A percentile compares a stretch with the other conserved stretches of the same genome.
Conservation (phyloP, 1,140 invertebrate species). For the Hylaeus volcanicus region DNA sequence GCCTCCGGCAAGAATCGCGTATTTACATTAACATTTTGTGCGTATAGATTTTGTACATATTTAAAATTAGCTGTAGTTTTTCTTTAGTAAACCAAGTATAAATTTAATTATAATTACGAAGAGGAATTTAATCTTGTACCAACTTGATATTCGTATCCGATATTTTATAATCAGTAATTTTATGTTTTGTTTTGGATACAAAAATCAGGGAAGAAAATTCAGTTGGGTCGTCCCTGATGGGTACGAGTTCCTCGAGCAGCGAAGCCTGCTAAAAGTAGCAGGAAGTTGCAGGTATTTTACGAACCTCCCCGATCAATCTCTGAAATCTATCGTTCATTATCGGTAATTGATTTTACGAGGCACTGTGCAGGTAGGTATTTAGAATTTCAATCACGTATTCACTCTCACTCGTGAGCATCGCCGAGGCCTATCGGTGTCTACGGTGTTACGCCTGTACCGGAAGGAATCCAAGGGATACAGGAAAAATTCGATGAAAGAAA, state of each 20-base stretch:
- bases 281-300: not conserved
- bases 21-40: no score
- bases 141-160: no score
- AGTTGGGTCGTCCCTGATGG: not conserved
- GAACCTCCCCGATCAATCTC: not conserved
- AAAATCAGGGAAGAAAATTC: no score
- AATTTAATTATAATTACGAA: no score
- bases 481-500: not conserved
- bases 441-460: no score
- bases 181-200: no score
- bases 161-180: no score
- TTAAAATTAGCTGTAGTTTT: no score
- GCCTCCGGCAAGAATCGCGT: no score
- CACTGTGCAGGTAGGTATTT: constrained; percentile 6
- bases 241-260: not conserved
- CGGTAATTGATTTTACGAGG: constrained; percentile 31
- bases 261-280: not conserved
- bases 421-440: not conserved
- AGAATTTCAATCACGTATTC: constrained; percentile 32
- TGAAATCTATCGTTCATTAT: constrained; percentile 22
- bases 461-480: not conserved
- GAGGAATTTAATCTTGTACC: no score
- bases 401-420: not conserved
- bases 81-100: no score
- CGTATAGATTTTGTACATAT: no score